Conservation (phyloP, 2,888 invertebrate genomes). For the Ennomos fuscantarius region DNA sequence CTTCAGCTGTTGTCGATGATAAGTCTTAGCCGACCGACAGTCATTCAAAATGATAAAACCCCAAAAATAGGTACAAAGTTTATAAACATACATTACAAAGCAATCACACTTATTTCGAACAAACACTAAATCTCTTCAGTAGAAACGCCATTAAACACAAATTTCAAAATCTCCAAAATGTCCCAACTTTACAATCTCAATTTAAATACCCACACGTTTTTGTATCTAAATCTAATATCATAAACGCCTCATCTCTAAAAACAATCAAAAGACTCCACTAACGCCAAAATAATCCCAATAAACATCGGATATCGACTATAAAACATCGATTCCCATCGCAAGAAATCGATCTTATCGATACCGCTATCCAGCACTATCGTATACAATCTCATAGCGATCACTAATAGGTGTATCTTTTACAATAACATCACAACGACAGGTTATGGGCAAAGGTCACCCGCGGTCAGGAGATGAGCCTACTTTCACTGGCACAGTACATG, state of each 20-base stretch:
- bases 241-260: constrained; percentile 5
- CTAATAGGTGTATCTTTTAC: constrained; percentile 67
- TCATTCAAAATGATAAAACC: too few relatives aligned
- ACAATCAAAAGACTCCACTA: constrained; percentile 10
- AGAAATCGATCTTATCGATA: constrained; percentile 38
- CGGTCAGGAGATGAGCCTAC: constrained; percentile 74
- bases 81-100: too few relatives aligned
- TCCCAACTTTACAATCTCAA: background rate
- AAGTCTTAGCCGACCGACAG: too few relatives aligned
- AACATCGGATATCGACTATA: constrained; percentile 15
- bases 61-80: too few relatives aligned
- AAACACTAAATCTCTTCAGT: too few relatives aligned
- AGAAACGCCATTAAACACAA: too few relatives aligned
- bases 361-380: constrained; percentile 32
- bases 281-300: constrained; percentile 15
- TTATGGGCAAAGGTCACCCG: constrained; percentile 75
- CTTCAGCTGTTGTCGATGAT: too few relatives aligned
- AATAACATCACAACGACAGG: constrained; percentile 67
- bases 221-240: constrained; percentile 1
- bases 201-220: constrained; percentile 1
- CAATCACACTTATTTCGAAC: too few relatives aligned
- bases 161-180: too few relatives aligned
- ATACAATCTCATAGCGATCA: constrained; percentile 30
- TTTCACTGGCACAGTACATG: constrained; percentile 62
- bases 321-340: constrained; percentile 18